Conservation (phyloP, 2,888 invertebrate genomes). For the Ophraella communa region DNA sequence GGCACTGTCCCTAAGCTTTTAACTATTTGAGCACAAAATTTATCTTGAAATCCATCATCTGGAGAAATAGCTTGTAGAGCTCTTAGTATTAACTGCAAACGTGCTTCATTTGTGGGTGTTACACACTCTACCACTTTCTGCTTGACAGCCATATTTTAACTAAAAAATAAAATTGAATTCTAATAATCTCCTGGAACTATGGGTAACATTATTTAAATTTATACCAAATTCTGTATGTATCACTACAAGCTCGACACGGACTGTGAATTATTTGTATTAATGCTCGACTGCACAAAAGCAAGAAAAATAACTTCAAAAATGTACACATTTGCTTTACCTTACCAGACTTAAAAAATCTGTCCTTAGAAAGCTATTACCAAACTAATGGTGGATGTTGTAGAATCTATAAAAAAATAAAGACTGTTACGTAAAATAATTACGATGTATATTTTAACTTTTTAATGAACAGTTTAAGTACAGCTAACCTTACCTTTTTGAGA, state of each 20-base stretch:
- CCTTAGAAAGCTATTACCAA: no score
- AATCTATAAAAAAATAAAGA: neutral
- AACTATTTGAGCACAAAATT: constrained; percentile 63
- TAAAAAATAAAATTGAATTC: neutral
- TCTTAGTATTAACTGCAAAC: constrained; percentile 62
- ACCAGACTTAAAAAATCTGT: neutral
- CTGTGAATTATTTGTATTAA: no score
- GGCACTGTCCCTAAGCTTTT: constrained; percentile 61
- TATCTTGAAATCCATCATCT: constrained; percentile 59
- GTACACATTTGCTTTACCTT: neutral
- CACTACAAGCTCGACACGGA: neutral
- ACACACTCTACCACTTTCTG: constrained; percentile 65
- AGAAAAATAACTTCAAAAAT: neutral
- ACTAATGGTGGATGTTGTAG: neutral
- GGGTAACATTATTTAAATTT: no score
- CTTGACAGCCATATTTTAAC: constrained; percentile 64
- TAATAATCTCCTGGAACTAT: no score
- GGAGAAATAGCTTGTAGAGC: constrained; percentile 60
- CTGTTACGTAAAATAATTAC: constrained; percentile 20
- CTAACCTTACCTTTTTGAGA: constrained; percentile 25
- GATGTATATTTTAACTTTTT: neutral
- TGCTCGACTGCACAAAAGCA: neutral
- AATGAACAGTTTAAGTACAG: constrained; percentile 13
- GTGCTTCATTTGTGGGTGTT: constrained; percentile 58
- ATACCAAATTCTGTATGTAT: no score